Evolutionary conservation across 2,797 vertebrate genomes (phyloP), one percentile per base, ranked within the genome.

Genomic region (Helarctos malayanus): DNA sequence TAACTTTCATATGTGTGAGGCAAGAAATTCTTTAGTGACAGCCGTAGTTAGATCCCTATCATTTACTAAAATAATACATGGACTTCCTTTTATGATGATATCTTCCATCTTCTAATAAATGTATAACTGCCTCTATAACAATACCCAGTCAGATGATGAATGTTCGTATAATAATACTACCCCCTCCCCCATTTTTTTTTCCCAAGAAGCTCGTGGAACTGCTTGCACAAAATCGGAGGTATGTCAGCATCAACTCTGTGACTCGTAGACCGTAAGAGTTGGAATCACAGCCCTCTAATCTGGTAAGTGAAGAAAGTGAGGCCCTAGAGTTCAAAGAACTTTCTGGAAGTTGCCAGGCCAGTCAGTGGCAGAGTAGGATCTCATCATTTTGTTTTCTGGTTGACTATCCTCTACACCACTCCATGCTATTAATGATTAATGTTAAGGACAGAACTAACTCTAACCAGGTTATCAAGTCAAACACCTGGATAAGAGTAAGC

Each of bases 51-150:
- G 92, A 91, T 73, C 89, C 61, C 23, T 91, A 83, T 93, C 92
- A 63, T 73, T 97, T 96, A 63, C 82, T 93, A 59, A 95, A 89
- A 89, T 90, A 81, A 68, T 49, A 80, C 47, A 61, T 68, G 52
- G 38, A 54, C 45, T 93, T 94, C 56, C 87, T 96, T 95, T 75
- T 93, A 79, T 78, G 29, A 69, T 93, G 35, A 7, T 94, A 95
- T 89, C 94, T 95, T 76, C 69, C 69, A 63, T 68, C 94, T 96
- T 91, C 81, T 94, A 89, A 83, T 79, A 93, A 91, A 92, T 76
- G 19, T 73, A 47, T 65, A 97, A 78, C 79, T 95, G 45, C 16
- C 59, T 52, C 68, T 89, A 16, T 54, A 94, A 75, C 76, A 57
- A 73, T 29, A 80, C 15, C 57, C 47, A 47, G 79, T 75, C 49